Evolutionary conservation across 2,888 invertebrate genomes (phyloP).

Genomic region (Cryptocheilus praepositus): DNA sequence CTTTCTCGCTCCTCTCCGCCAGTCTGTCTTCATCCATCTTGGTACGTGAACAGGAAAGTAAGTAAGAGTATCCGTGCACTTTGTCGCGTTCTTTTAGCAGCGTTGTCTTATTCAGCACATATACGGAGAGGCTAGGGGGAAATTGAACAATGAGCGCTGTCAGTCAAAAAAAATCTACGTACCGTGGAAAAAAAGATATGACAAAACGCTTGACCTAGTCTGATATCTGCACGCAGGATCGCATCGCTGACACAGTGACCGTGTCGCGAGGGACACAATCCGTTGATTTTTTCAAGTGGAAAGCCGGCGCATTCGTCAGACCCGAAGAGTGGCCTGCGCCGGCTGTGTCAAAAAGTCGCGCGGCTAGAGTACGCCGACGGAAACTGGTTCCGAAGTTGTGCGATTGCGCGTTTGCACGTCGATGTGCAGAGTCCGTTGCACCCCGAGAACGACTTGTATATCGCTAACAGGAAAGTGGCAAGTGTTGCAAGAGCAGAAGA

Average conservation of each 20-base stretch:
- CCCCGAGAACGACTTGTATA: background rate
- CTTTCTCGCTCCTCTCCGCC: conserved; percentile 7
- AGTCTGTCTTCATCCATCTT: background rate
- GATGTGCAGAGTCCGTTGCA: background rate
- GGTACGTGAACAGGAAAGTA: background rate
- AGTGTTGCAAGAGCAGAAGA: background rate
- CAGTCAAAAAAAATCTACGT: too few species aligned
- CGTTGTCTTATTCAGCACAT: background rate
- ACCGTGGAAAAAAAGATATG: background rate
- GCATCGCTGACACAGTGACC: conserved; percentile 6
- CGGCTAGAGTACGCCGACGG: background rate
- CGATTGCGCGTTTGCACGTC: background rate
- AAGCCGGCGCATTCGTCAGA: too few species aligned
- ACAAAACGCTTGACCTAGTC: background rate
- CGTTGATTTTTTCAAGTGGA: background rate
- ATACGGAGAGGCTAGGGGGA: background rate
- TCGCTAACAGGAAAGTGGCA: conserved; percentile 1
- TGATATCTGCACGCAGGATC: background rate
- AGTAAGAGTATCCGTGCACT: background rate
- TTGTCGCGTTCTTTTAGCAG: background rate
- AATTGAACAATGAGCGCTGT: background rate
- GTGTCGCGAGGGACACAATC: background rate
- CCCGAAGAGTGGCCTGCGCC: too few species aligned
- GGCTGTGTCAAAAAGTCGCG: too few species aligned
- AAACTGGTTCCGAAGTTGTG: conserved; percentile 6